These are phyloP conservation scores for Neoaliturus tenellus DNA, from an alignment of 2,888 invertebrate species.

Conservation along the genomic window DNA sequence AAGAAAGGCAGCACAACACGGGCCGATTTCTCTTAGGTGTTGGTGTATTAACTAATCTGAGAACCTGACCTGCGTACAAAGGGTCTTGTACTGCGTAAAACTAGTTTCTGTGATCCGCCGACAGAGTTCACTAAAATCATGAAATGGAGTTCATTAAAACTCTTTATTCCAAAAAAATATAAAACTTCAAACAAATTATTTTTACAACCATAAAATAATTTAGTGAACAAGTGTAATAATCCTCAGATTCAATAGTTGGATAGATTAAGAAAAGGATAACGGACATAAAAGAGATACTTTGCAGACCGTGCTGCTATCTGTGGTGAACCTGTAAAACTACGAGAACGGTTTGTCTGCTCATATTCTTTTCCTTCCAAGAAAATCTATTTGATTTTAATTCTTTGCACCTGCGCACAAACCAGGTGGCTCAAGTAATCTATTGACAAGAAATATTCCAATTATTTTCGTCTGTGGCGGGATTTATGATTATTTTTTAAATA, in stretches of 20 bases:
- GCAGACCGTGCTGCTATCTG: conserved; percentile 44
- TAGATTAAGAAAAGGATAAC: no score
- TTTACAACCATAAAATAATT: no score
- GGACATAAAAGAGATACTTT: no score
- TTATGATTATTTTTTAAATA: no score
- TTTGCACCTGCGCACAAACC: conserved; percentile 55
- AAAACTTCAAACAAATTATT: no score
- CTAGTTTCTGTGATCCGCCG: conserved; percentile 38
- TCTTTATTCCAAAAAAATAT: no score
- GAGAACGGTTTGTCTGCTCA: not conserved
- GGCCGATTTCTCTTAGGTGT: conserved; percentile 7
- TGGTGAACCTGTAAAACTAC: conserved; percentile 16
- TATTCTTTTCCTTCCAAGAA: conserved; percentile 53
- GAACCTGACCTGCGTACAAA: conserved; percentile 57
- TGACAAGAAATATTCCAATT: conserved; percentile 1
- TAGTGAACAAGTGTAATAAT: no score
- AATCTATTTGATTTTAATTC: conserved; percentile 56
- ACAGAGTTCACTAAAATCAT: not conserved
- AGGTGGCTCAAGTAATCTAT: conserved; percentile 7
- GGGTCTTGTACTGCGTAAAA: conserved; percentile 57
- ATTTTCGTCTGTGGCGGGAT: not conserved
- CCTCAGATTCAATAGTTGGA: no score
- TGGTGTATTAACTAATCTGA: conserved; percentile 36
- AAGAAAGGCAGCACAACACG: conserved; percentile 10
- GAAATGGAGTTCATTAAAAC: not conserved